A percentile compares a stretch with the other conserved stretches of the same genome.
phyloP scores from a whole-genome alignment of 2,113 vertebrate genomes.

The Mirza zaza region DNA sequence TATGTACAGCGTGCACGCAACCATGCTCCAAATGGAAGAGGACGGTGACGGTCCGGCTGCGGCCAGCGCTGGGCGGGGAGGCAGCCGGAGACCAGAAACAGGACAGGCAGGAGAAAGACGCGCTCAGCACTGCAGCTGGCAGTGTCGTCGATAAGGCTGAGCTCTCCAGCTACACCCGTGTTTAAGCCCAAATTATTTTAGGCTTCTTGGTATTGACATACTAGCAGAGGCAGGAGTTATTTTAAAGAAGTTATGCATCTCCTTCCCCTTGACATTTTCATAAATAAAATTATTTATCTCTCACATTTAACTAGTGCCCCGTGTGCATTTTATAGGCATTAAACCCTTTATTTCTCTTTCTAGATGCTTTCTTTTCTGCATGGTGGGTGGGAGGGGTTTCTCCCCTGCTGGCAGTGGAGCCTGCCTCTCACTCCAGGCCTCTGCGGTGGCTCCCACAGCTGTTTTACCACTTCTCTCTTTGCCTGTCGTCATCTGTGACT shows the following conservation, averaged over 20 bases:
- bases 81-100: neutral
- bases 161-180: slow-evolving; percentile 67
- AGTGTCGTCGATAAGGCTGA: neutral
- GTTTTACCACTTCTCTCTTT: accelerated
- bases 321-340: slow-evolving; percentile 71
- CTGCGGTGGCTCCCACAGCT: accelerated
- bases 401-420: too few species aligned
- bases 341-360: slow-evolving; percentile 61
- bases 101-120: neutral
- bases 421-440: accelerated
- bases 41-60: slow-evolving; percentile 6
- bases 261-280: slow-evolving; percentile 77
- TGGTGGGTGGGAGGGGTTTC: too few species aligned
- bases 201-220: slow-evolving; percentile 73
- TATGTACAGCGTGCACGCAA: neutral
- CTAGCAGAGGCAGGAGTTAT: slow-evolving; percentile 53
- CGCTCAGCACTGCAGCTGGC: slow-evolving; percentile 58
- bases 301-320: slow-evolving; percentile 75
- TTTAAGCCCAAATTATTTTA: slow-evolving; percentile 63
- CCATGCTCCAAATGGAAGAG: slow-evolving; percentile 10
- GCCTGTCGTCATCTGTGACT: neutral
- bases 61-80: slow-evolving; percentile 28
- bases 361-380: neutral
- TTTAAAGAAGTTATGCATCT: slow-evolving; percentile 76
- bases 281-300: slow-evolving; percentile 84